Conservation (phyloP, 2,888 invertebrate genomes). For the Ctenicera cuprea region DNA sequence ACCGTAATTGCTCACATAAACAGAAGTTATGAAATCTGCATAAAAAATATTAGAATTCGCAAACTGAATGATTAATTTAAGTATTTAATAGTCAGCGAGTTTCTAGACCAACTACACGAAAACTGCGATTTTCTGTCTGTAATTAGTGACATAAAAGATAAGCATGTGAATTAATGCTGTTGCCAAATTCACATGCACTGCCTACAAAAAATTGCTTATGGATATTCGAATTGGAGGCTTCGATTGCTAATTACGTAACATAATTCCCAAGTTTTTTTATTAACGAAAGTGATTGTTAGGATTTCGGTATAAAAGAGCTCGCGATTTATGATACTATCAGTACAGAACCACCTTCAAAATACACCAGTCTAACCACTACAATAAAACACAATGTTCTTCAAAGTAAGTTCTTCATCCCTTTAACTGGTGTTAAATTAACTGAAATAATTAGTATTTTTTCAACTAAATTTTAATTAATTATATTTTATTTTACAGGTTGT, state of each 20-base stretch:
- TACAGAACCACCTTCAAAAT: background rate
- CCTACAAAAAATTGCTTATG: constrained; percentile 13
- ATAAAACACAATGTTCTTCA: constrained; percentile 15
- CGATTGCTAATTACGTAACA: constrained; percentile 6
- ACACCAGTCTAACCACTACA: background rate
- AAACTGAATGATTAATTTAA: background rate
- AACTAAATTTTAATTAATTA: background rate
- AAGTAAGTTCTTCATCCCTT: background rate
- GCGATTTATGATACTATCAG: constrained; percentile 3
- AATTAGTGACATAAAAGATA: background rate
- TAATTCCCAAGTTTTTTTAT: constrained; percentile 20
- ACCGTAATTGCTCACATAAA: constrained; percentile 2
- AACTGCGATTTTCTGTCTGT: background rate
- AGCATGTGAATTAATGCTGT: background rate
- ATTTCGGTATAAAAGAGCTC: constrained; percentile 24
- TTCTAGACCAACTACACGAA: background rate
- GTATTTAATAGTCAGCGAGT: background rate
- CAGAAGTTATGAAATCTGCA: background rate
- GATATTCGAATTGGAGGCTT: constrained; percentile 15
- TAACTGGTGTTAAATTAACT: background rate
- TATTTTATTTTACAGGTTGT: background rate
- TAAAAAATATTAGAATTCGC: background rate
- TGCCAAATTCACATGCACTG: constrained; percentile 9
- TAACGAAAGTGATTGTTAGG: constrained; percentile 34
- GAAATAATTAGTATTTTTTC: background rate